Percentiles rank a stretch among this genome's conserved stretches.
These are phyloP conservation scores for Sorex maritimensis DNA, from an alignment of 2,797 vertebrate genomes.

Conservation along the genomic window DNA sequence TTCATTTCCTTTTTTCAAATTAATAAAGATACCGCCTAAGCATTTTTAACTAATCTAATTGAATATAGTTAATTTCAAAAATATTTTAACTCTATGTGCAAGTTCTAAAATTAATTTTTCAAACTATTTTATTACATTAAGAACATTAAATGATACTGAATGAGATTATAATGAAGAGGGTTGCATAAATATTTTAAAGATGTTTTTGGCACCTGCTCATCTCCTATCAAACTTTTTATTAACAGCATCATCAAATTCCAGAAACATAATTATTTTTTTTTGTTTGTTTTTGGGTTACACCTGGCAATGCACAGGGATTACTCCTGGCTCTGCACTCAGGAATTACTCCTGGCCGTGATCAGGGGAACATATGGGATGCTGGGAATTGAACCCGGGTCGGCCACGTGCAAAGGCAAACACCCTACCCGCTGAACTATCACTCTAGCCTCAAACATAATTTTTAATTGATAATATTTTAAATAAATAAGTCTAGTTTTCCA, in stretches of 20 bases:
- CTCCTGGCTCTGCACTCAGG: too few species aligned
- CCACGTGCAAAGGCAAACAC: too few species aligned
- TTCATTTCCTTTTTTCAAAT: conserved; percentile 45
- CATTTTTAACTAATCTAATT: conserved; percentile 43
- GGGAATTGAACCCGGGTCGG: too few species aligned
- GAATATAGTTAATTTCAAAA: not conserved
- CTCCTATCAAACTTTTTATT: not conserved
- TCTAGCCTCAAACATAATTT: too few species aligned
- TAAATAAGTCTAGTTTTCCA: not conserved
- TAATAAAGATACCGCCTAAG: conserved; percentile 52
- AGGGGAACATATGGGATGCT: too few species aligned
- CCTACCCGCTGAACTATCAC: too few species aligned
- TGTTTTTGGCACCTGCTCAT: not conserved
- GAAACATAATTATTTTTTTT: not conserved
- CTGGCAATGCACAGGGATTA: too few species aligned
- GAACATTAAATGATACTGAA: not conserved
- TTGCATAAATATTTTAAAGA: conserved; percentile 44
- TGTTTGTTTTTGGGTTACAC: too few species aligned
- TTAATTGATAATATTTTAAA: conserved; percentile 61
- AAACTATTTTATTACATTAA: conserved; percentile 13
- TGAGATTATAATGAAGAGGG: not conserved
- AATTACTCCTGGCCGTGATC: too few species aligned
- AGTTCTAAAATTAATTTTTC: conserved; percentile 39
- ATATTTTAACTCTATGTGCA: not conserved
- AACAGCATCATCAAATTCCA: not conserved